Percentiles rank a stretch among this genome's conserved stretches.
Evolutionary conservation across 2,797 vertebrate genomes (phyloP).

Genomic region (Syncerus caffer): DNA sequence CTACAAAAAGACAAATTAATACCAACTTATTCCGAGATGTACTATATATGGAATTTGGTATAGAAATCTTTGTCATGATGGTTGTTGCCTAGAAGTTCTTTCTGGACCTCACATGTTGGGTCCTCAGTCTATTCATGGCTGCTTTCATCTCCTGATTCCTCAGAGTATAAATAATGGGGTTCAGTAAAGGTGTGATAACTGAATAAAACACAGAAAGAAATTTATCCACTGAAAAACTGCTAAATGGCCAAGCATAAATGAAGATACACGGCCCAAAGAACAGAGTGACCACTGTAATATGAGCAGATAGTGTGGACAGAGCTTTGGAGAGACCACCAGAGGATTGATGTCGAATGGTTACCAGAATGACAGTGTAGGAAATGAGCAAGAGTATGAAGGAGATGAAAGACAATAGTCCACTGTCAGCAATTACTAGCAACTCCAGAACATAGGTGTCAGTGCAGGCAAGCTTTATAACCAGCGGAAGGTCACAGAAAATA

Average conservation of each 20-base stretch:
- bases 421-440: conserved; percentile 63
- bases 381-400: conserved; percentile 63
- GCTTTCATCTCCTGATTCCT: conserved; percentile 73
- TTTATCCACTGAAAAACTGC: conserved; percentile 64
- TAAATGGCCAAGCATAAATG: conserved; percentile 69
- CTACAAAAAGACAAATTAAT: not conserved
- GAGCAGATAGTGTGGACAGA: conserved; percentile 69
- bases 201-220: conserved; percentile 73
- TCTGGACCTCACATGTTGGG: not conserved
- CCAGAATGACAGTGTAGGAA: conserved; percentile 56
- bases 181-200: conserved; percentile 73
- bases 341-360: not conserved
- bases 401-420: conserved; percentile 63
- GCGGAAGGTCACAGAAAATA: conserved; percentile 63
- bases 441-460: conserved; percentile 61
- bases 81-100: not conserved
- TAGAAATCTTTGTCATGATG: not conserved
- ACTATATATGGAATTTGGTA: not conserved
- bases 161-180: conserved; percentile 76
- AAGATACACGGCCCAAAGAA: conserved; percentile 74
- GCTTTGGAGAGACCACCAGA: conserved; percentile 49
- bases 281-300: conserved; percentile 71
- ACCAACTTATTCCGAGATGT: not conserved
- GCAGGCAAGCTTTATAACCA: conserved; percentile 61
- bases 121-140: not conserved